These are phyloP conservation scores for fruit fly (Drosophila melanogaster) DNA, from an alignment of 1,140 invertebrate genomes.

Conservation along the genomic window DNA sequence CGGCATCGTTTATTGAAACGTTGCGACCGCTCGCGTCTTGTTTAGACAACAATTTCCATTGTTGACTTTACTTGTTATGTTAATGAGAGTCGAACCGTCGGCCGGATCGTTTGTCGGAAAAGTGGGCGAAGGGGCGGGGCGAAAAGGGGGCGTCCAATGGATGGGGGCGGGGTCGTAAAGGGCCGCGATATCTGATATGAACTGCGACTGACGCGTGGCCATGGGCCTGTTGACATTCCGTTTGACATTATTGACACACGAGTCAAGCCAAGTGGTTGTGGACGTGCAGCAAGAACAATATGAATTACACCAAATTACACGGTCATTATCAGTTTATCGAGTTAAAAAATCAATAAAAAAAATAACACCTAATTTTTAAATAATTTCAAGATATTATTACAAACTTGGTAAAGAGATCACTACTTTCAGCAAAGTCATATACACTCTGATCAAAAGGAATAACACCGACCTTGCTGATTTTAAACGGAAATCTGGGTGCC, in stretches of 20 bases:
- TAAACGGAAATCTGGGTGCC: too few relatives aligned
- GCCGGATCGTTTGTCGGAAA: conserved; percentile 36
- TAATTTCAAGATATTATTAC: neutral
- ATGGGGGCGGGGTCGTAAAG: neutral
- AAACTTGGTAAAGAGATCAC: neutral
- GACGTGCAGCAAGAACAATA: conserved; percentile 8
- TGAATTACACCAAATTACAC: neutral
- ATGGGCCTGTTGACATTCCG: conserved; percentile 73
- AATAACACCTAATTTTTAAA: neutral
- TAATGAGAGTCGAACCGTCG: conserved; percentile 66
- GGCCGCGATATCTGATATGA: conserved; percentile 13
- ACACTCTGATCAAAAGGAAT: too few relatives aligned
- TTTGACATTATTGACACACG: conserved; percentile 80
- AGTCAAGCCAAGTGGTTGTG: conserved; percentile 44
- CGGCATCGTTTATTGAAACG: conserved; percentile 74
- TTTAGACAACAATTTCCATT: conserved; percentile 83
- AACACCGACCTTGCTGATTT: too few relatives aligned
- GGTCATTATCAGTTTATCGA: neutral
- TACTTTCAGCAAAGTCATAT: too few relatives aligned
- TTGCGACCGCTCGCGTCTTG: conserved; percentile 66
- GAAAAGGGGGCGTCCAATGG: neutral
- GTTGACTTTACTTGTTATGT: conserved; percentile 82
- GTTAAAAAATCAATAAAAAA: neutral
- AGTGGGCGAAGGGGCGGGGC: conserved; percentile 17
- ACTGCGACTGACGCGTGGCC: conserved; percentile 67